These are phyloP conservation scores for Takifugu rubripes DNA, from an alignment of 2,797 vertebrate species.

Conservation along the genomic window DNA sequence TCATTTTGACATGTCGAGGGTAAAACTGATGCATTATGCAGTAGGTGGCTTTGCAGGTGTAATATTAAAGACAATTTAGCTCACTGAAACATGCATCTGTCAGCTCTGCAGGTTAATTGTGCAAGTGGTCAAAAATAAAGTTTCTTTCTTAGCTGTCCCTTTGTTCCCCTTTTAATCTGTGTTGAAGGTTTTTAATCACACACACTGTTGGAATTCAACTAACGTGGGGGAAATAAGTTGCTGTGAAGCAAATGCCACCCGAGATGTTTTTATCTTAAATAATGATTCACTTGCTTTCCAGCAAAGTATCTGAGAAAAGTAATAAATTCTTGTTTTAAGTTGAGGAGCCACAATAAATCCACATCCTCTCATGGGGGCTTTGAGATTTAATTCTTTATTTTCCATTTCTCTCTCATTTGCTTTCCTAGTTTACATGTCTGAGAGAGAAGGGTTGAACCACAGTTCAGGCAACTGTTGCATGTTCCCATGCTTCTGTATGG, in stretches of 20 bases:
- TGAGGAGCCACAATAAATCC: constrained; percentile 33
- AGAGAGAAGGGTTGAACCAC: constrained; percentile 26
- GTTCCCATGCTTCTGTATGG: too few species aligned
- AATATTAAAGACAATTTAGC: too few species aligned
- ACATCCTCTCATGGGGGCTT: constrained; percentile 48
- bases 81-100: too few species aligned
- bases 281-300: constrained; percentile 60
- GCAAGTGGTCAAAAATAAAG: too few species aligned
- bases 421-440: constrained; percentile 40
- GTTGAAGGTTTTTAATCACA: constrained; percentile 10
- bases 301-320: constrained; percentile 51
- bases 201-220: constrained; percentile 13
- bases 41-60: too few species aligned
- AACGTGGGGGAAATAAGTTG: constrained; percentile 3
- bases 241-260: constrained; percentile 8
- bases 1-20: too few species aligned
- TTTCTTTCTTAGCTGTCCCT: background rate
- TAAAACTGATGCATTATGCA: too few species aligned
- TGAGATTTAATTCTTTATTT: constrained; percentile 13
- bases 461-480: constrained; percentile 10
- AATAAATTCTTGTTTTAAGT: constrained; percentile 54
- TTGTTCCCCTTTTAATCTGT: background rate
- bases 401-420: constrained; percentile 17
- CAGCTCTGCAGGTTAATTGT: too few species aligned
- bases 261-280: constrained; percentile 51